A percentile compares a stretch with the other conserved stretches of the same genome.
phyloP scores from a whole-genome alignment of 35 echinoderm and acorn worm genomes.

The Lytechinus pictus region DNA sequence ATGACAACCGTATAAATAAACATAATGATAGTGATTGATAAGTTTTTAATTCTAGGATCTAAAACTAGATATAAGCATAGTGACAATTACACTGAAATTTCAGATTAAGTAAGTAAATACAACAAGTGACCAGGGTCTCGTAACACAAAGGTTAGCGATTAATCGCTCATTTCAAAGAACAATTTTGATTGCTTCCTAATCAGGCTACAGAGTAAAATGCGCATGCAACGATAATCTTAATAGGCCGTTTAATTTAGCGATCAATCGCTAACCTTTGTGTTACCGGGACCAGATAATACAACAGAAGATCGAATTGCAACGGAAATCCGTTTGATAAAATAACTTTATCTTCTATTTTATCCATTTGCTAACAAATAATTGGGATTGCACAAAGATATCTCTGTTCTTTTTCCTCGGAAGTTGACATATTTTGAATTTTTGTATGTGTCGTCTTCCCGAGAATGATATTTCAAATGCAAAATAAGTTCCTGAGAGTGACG shows the following conservation, averaged over 20 bases:
- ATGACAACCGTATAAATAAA: neutral
- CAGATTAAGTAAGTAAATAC: too few species aligned
- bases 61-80: neutral
- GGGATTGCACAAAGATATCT: neutral
- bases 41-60: neutral
- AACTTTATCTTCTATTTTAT: neutral
- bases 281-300: neutral
- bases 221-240: too few species aligned
- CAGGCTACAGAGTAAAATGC: too few species aligned
- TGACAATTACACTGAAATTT: neutral
- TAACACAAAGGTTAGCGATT: too few species aligned
- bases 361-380: neutral
- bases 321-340: neutral
- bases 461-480: neutral
- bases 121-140: too few species aligned
- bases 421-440: neutral
- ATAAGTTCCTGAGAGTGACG: neutral
- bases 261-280: too few species aligned
- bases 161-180: too few species aligned
- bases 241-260: too few species aligned
- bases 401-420: neutral
- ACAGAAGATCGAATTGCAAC: neutral
- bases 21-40: neutral
- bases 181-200: too few species aligned
- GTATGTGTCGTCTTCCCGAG: neutral